Evolutionary conservation across 2,888 invertebrate genomes (phyloP).

Genomic region (Atherix ibis): DNA sequence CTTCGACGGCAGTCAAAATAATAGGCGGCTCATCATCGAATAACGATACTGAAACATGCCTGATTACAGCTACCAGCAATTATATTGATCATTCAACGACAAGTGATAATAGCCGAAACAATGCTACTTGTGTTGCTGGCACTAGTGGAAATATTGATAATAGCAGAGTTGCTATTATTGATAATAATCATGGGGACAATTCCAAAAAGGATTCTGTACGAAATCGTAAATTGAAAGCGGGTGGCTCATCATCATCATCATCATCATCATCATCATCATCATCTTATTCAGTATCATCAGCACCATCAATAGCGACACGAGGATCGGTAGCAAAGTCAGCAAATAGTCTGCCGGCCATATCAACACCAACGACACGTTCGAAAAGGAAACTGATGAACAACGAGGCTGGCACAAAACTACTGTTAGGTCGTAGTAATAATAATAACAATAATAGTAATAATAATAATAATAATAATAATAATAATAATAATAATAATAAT

Average conservation of each 20-base stretch:
- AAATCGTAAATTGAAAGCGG: no score
- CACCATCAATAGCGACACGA: conserved; percentile 8
- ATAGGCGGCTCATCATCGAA: conserved; percentile 11
- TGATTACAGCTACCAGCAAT: conserved; percentile 9
- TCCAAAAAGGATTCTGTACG: no score
- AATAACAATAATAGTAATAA: conserved; percentile 11
- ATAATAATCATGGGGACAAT: neutral
- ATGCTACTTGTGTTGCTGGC: neutral
- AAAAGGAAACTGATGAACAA: conserved; percentile 10
- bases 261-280: neutral
- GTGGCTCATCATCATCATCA: neutral
- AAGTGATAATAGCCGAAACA: conserved; percentile 4
- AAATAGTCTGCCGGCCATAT: conserved; percentile 12
- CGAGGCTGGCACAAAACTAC: conserved; percentile 8
- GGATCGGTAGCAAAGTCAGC: conserved; percentile 6
- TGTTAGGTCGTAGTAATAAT: conserved; percentile 11
- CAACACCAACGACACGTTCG: conserved; percentile 12
- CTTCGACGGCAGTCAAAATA: neutral
- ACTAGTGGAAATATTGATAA: no score
- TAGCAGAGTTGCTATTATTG: neutral
- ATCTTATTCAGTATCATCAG: neutral
- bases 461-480: conserved; percentile 11
- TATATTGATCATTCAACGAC: conserved; percentile 7
- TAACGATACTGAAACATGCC: conserved; percentile 11
- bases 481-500: conserved; percentile 9